Evolutionary conservation across 2,113 vertebrate species (phyloP).

Genomic region (Apteryx mantelli): DNA sequence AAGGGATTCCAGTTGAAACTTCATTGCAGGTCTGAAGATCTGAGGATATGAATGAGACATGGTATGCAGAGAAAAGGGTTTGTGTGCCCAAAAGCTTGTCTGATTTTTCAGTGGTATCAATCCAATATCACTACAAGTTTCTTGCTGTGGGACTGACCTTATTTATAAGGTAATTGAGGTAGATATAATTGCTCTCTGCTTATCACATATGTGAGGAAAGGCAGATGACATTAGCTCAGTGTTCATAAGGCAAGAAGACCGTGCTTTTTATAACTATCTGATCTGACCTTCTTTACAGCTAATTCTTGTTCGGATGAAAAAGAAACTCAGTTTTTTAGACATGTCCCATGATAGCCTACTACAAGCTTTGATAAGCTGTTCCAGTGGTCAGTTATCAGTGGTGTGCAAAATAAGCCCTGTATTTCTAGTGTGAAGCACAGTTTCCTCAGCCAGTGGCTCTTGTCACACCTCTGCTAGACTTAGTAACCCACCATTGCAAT

Average conservation of each 20-base stretch:
- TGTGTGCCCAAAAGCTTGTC: background rate
- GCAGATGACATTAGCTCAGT: rapidly evolving
- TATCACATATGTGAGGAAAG: background rate
- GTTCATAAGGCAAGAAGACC: background rate
- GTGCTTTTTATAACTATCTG: background rate
- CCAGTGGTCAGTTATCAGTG: background rate
- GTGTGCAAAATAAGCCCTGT: background rate
- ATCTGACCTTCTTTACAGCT: background rate
- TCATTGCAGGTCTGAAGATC: background rate
- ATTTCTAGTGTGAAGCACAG: background rate
- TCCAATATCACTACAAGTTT: background rate
- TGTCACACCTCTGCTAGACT: background rate
- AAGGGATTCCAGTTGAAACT: background rate
- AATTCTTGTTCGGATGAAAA: background rate
- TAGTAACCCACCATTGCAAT: background rate
- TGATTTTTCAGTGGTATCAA: background rate
- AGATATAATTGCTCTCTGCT: background rate
- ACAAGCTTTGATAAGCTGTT: background rate
- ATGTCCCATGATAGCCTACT: background rate
- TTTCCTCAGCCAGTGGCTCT: background rate
- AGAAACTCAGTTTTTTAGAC: background rate
- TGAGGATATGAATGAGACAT: background rate
- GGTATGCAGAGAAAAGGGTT: background rate
- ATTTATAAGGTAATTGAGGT: background rate
- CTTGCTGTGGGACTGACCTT: background rate